phyloP scores from a whole-genome alignment of 2,888 invertebrate species.

The Caradrina clavipalpis region DNA sequence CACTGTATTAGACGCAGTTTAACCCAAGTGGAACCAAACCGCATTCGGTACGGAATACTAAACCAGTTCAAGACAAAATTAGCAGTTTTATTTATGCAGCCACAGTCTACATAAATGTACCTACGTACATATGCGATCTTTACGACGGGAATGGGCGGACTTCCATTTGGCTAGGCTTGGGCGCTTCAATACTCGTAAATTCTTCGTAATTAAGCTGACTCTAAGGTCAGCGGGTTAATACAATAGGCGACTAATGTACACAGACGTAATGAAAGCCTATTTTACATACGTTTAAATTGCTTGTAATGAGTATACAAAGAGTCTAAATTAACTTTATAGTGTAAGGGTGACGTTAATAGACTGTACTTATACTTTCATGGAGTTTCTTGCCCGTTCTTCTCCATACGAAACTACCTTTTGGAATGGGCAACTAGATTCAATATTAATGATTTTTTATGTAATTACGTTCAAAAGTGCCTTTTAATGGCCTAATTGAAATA shows the following conservation, averaged over 20 bases:
- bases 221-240: slow-evolving; percentile 61
- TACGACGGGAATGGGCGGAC: slow-evolving; percentile 43
- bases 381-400: too few species aligned
- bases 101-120: slow-evolving; percentile 10
- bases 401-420: too few species aligned
- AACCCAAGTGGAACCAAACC: not conserved
- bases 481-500: too few species aligned
- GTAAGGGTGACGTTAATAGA: slow-evolving; percentile 29
- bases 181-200: slow-evolving; percentile 67
- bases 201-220: slow-evolving; percentile 67
- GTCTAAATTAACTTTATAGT: slow-evolving; percentile 52
- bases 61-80: not conserved
- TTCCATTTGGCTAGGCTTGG: slow-evolving; percentile 58
- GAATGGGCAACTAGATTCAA: too few species aligned
- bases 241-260: slow-evolving; percentile 58
- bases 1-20: not conserved
- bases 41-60: not conserved
- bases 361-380: slow-evolving; percentile 36
- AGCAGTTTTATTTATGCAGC: not conserved
- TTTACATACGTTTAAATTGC: slow-evolving; percentile 54
- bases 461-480: too few species aligned
- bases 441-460: too few species aligned
- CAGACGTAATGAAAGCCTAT: slow-evolving; percentile 48
- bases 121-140: slow-evolving; percentile 16
- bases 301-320: slow-evolving; percentile 46